Conservation (phyloP, 2,113 vertebrate species). For the Oreochromis tanganicae region DNA sequence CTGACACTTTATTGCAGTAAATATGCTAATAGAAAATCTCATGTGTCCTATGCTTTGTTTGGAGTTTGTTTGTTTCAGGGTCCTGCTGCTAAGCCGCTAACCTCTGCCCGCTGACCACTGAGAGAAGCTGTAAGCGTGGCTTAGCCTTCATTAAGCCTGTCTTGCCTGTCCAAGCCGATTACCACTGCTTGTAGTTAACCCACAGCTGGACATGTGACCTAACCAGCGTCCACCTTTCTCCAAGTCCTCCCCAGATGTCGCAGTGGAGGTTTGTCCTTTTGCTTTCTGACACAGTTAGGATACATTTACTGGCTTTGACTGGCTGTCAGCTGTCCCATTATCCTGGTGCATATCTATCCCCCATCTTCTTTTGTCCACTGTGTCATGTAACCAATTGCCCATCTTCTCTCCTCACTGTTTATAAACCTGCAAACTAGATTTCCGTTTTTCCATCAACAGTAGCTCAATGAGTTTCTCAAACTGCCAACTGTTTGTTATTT, state of each 20-base stretch:
- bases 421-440: not conserved
- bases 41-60: not conserved
- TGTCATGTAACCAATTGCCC: not conserved
- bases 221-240: slow-evolving; percentile 2
- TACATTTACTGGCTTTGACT: not conserved
- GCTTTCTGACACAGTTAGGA: not conserved
- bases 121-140: slow-evolving; percentile 17
- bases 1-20: not conserved
- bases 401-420: not conserved
- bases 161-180: slow-evolving; percentile 28
- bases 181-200: slow-evolving; percentile 25
- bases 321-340: not conserved
- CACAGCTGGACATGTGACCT: slow-evolving; percentile 21
- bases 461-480: not conserved
- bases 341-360: not conserved
- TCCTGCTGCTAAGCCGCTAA: not conserved
- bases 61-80: not conserved
- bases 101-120: slow-evolving; percentile 15
- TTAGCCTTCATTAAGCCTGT: slow-evolving; percentile 48
- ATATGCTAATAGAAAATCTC: not conserved
- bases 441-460: not conserved
- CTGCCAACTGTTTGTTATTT: not conserved
- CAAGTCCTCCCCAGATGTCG: not conserved
- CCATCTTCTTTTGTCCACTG: not conserved
- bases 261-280: not conserved